Conservation (phyloP, 2,888 invertebrate species). For the Lepidochrysops patricia region DNA sequence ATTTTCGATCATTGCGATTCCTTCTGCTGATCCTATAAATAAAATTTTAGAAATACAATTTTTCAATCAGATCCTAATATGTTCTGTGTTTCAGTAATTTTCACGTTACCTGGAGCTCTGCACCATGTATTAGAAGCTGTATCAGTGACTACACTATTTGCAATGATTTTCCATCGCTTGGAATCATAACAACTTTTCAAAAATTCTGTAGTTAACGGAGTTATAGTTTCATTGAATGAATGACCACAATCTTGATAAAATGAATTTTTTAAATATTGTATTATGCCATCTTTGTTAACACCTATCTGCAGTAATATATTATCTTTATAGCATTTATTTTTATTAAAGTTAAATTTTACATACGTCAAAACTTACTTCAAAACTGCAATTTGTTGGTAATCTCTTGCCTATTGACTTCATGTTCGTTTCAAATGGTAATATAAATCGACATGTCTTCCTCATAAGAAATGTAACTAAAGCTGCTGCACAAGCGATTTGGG, state of each 20-base stretch:
- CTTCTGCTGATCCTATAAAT: conserved; percentile 74
- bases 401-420: conserved; percentile 78
- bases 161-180: conserved; percentile 72
- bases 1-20: conserved; percentile 75
- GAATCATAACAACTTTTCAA: conserved; percentile 72
- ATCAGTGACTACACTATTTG: conserved; percentile 75
- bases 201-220: conserved; percentile 41
- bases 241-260: conserved; percentile 71
- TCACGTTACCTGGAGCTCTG: conserved; percentile 76
- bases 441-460: conserved; percentile 76
- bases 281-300: conserved; percentile 76
- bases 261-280: conserved; percentile 75
- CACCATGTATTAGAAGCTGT: conserved; percentile 80
- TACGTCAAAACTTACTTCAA: conserved; percentile 53
- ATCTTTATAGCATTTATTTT: too few relatives aligned
- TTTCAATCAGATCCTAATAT: not conserved
- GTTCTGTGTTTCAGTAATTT: not conserved
- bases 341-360: too few relatives aligned
- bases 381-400: conserved; percentile 60
- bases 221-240: conserved; percentile 60
- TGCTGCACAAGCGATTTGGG: conserved; percentile 74
- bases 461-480: conserved; percentile 75
- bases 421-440: conserved; percentile 76
- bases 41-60: conserved; percentile 14
- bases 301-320: conserved; percentile 60